Evolutionary conservation across 2,797 vertebrate genomes (phyloP), one percentile per base, ranked within the genome.

Genomic region (Ctenopoma kingsleyae): DNA sequence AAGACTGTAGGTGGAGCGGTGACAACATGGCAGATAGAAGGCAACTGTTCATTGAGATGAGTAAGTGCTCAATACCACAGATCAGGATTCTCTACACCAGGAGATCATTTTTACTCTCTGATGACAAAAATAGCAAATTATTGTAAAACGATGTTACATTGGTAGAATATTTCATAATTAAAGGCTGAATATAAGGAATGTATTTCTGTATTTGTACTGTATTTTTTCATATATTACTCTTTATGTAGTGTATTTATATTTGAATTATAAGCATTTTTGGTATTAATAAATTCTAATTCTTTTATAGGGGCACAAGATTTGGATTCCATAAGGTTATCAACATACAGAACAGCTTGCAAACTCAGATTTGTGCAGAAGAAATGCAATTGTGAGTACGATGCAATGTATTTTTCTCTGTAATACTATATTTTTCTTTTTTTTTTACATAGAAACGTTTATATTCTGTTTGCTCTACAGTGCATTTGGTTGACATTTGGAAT

Each of bases 11-110:
- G 86, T 91, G 89, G 94, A 96, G 94, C 90, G 94, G 94, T 90
- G 95, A 96, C 94, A 97, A 93, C 95, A 99, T 99, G 98, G 97
- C 98, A 92, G 98, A 98, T 90, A 96, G 97, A 96, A 96, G 97
- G 95, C 97, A 99, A 93, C 95, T 99, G 93, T 99, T 99, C 95
- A 97, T 97, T 85, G 98, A 99, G 94, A 99, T 99, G 98, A 97
- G 98, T 99, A 95, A 97, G 98, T 98, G 91, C 81, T 79, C 74
- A 80, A 78, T 61, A 64, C 48, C 65, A 20, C 60, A 56, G 58
- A 75, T 76, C 71, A 6, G 10, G 7, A 5, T 81, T 78, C 86
- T 87, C 55, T 69, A 56, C 48, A 38, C 52, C 16, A 4, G 67
- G 40, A 43, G 41, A 43, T n/a, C 84, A 47, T 67, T 71, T 88